Evolutionary conservation across 1,140 invertebrate species (phyloP).

Genomic region (Helicoverpa armigera): DNA sequence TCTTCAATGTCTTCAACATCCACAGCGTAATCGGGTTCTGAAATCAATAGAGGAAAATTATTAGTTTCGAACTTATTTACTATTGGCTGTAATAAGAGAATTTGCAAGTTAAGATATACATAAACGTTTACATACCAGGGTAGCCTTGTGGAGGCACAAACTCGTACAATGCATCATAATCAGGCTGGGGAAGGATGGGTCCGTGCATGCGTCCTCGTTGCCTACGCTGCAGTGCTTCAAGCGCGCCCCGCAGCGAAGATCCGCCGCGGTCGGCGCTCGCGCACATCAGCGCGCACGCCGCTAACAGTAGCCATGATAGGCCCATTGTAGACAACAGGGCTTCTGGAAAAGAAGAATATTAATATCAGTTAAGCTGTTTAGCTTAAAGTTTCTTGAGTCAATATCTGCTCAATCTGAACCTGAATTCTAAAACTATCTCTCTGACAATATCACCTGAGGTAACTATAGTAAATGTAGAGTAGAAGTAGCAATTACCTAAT

Average conservation of each 20-base stretch:
- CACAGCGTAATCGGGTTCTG: constrained; percentile 77
- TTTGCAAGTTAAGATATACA: background rate
- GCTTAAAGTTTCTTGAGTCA: too few relatives aligned
- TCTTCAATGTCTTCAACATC: constrained; percentile 75
- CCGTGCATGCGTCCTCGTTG: constrained; percentile 75
- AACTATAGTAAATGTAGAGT: too few relatives aligned
- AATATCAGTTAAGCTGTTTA: background rate
- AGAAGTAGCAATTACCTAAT: too few relatives aligned
- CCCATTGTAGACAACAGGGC: constrained; percentile 55
- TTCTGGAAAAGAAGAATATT: constrained; percentile 30
- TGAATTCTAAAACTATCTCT: too few relatives aligned
- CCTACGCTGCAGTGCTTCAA: constrained; percentile 82
- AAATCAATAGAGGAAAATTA: constrained; percentile 42
- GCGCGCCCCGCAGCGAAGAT: constrained; percentile 79
- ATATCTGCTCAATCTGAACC: too few relatives aligned
- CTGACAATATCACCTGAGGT: too few relatives aligned
- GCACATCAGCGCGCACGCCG: constrained; percentile 62
- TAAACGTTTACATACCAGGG: constrained; percentile 60
- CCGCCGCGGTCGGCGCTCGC: constrained; percentile 69
- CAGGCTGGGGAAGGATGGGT: constrained; percentile 60
- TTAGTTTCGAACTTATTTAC: too few relatives aligned
- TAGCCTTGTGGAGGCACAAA: constrained; percentile 76
- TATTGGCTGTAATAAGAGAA: background rate
- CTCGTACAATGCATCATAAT: constrained; percentile 78
- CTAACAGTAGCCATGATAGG: constrained; percentile 68